A percentile compares a stretch with the other conserved stretches of the same genome.
Evolutionary conservation across 2,888 invertebrate species (phyloP).

Genomic region (Acronicta leporina): DNA sequence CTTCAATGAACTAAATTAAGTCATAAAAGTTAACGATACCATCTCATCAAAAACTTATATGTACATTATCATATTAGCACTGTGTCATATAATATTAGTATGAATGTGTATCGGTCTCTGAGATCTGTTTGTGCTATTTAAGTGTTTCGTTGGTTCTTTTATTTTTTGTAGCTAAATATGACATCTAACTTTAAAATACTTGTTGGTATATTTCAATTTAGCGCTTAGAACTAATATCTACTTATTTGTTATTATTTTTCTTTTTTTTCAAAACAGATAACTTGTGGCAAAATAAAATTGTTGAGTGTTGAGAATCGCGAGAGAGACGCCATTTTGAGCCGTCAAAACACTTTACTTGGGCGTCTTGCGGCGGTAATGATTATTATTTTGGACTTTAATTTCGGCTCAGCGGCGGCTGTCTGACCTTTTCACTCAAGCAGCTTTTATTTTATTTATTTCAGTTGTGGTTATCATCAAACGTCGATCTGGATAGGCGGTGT

Average conservation of each 20-base stretch:
- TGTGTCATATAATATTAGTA: too few species aligned
- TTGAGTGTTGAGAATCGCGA: slow-evolving; percentile 49
- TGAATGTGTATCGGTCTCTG: too few species aligned
- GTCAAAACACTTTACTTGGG: slow-evolving; percentile 73
- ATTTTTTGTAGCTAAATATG: too few species aligned
- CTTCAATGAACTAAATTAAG: slow-evolving; percentile 71
- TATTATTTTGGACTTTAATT: slow-evolving; percentile 84
- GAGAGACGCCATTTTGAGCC: slow-evolving; percentile 69
- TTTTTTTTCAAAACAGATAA: slow-evolving; percentile 57
- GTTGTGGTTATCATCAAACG: slow-evolving; percentile 82
- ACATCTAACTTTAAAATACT: too few species aligned
- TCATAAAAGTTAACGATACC: slow-evolving; percentile 78
- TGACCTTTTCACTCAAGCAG: slow-evolving; percentile 86
- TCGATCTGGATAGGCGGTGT: slow-evolving; percentile 76
- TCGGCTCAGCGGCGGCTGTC: slow-evolving; percentile 72
- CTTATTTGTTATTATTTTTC: too few species aligned
- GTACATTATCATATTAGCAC: too few species aligned
- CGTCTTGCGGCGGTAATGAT: slow-evolving; percentile 77
- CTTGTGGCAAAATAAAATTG: slow-evolving; percentile 57
- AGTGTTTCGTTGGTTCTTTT: too few species aligned
- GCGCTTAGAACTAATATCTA: too few species aligned
- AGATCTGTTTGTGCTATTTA: too few species aligned
- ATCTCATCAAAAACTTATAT: slow-evolving; percentile 63
- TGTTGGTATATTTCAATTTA: too few species aligned
- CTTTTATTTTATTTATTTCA: slow-evolving; percentile 75